These are phyloP conservation scores for Platygyra sinensis DNA, from an alignment of 64 coral and sea anemone species.

Conservation along the genomic window DNA sequence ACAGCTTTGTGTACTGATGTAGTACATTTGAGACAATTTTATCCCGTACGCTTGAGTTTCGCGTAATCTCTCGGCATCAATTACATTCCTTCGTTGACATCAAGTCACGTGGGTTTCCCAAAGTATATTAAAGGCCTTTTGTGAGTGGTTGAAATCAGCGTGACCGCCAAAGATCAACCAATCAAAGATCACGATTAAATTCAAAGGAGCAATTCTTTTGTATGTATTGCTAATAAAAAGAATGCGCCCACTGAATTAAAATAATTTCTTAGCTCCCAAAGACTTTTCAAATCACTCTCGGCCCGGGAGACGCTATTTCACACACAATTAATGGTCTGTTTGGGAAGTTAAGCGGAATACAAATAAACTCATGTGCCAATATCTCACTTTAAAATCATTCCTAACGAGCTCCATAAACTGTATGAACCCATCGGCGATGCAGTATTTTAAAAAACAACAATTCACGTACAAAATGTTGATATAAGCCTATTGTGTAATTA, in stretches of 20 bases:
- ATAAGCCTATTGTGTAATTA: background rate
- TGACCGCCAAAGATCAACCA: constrained; percentile 29
- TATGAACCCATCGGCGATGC: background rate
- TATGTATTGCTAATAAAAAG: background rate
- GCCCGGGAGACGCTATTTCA: background rate
- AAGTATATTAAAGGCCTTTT: background rate
- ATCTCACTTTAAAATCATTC: constrained; percentile 5
- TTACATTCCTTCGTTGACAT: constrained; percentile 42
- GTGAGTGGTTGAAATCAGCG: constrained; percentile 45
- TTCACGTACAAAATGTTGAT: constrained; percentile 11
- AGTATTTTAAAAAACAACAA: background rate
- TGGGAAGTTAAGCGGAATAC: background rate
- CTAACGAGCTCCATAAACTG: background rate
- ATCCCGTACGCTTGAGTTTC: background rate
- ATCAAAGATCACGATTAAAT: constrained; percentile 1
- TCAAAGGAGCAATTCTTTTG: background rate
- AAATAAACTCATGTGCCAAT: background rate
- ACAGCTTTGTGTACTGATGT: background rate
- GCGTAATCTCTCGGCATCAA: background rate
- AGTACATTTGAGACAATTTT: background rate
- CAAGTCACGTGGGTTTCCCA: constrained; percentile 3
- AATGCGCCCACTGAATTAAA: background rate
- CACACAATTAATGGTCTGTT: background rate
- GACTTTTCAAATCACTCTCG: background rate
- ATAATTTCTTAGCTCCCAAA: background rate